Conservation (phyloP, 1,140 invertebrate species). For the Musca vetustissima region DNA sequence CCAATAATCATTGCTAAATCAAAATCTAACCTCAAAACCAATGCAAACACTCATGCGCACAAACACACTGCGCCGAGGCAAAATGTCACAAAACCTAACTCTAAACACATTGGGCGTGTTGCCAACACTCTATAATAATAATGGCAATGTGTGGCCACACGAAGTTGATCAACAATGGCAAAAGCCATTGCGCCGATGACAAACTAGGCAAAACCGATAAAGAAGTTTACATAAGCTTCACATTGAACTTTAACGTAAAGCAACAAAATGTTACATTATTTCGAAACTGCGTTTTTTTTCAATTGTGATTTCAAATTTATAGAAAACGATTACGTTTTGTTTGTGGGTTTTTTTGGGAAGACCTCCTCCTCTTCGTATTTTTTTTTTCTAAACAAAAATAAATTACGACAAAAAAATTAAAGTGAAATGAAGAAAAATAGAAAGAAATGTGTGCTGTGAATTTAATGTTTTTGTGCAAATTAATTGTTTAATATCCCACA, state of each 20-base stretch:
- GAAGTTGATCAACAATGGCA: too few species aligned
- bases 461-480: slow-evolving; percentile 10
- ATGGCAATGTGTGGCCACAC: too few species aligned
- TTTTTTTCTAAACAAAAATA: not conserved
- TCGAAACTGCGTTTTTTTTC: not conserved
- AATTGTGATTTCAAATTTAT: not conserved
- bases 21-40: too few species aligned
- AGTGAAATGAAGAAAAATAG: not conserved
- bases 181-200: too few species aligned
- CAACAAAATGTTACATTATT: not conserved
- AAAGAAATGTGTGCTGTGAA: slow-evolving; percentile 11
- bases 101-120: slow-evolving; percentile 7
- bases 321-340: slow-evolving; percentile 12
- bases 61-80: too few species aligned
- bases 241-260: slow-evolving; percentile 16
- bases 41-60: too few species aligned
- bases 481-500: slow-evolving; percentile 12
- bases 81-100: not conserved
- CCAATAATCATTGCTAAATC: too few species aligned
- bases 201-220: not conserved
- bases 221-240: slow-evolving; percentile 22
- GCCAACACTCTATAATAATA: not conserved
- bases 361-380: not conserved
- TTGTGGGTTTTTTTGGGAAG: not conserved
- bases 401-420: slow-evolving; percentile 1